Conservation (phyloP, 2,113 vertebrate genomes). For the Neoarius graeffei region DNA sequence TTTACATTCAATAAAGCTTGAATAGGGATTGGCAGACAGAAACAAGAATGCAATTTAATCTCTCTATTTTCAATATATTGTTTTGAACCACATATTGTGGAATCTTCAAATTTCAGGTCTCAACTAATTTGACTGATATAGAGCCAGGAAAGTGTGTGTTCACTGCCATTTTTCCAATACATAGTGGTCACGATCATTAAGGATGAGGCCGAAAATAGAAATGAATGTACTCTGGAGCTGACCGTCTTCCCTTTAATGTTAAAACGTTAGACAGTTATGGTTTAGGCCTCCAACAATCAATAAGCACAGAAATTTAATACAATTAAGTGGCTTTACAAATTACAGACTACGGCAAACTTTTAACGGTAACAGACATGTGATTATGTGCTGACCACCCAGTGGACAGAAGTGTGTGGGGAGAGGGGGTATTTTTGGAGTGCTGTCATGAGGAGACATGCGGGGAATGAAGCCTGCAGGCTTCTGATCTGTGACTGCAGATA, state of each 20-base stretch:
- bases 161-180: background rate
- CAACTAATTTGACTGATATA: background rate
- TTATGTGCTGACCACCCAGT: constrained; percentile 40
- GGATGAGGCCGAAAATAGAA: constrained; percentile 6
- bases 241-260: background rate
- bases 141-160: background rate
- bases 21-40: background rate
- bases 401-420: background rate
- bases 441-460: constrained; percentile 62
- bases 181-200: background rate
- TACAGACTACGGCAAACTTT: background rate
- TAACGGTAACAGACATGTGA: background rate
- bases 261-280: background rate
- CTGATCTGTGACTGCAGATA: constrained; percentile 73
- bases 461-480: constrained; percentile 68
- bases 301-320: background rate
- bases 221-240: background rate
- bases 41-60: background rate
- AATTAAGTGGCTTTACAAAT: constrained; percentile 30
- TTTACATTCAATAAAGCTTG: background rate
- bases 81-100: background rate
- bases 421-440: constrained; percentile 32
- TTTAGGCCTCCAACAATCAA: constrained; percentile 10
- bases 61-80: background rate
- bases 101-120: background rate